Conservation (phyloP, 2,113 vertebrate species). For the Odobenus rosmarus region DNA sequence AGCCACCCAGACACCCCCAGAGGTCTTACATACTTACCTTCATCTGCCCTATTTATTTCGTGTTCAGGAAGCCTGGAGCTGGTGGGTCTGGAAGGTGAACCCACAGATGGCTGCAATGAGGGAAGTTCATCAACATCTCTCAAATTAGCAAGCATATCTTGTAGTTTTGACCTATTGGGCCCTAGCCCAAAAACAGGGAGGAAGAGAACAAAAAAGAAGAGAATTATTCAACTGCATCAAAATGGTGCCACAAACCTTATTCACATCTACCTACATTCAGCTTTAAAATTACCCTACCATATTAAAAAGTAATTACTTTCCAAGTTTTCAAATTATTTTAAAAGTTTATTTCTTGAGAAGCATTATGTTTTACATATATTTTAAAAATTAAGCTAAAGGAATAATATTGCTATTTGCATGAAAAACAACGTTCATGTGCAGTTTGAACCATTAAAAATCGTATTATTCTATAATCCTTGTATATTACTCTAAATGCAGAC, state of each 20-base stretch:
- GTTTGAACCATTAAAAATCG: slow-evolving; percentile 58
- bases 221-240: slow-evolving; percentile 72
- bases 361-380: slow-evolving; percentile 58
- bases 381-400: slow-evolving; percentile 61
- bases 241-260: slow-evolving; percentile 36
- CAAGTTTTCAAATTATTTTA: slow-evolving; percentile 65
- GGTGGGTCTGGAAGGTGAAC: slow-evolving; percentile 92
- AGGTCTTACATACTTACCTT: slow-evolving; percentile 87
- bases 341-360: slow-evolving; percentile 79
- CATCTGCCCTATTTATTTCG: slow-evolving; percentile 93
- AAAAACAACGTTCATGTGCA: slow-evolving; percentile 72
- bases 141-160: slow-evolving; percentile 99
- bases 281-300: slow-evolving; percentile 58
- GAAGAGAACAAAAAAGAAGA: slow-evolving; percentile 44
- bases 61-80: slow-evolving; percentile 93
- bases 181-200: slow-evolving; percentile 85
- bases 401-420: slow-evolving; percentile 71
- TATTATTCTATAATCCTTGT: slow-evolving; percentile 63
- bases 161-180: slow-evolving; percentile 97
- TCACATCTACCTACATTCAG: slow-evolving; percentile 48
- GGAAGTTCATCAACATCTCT: slow-evolving; percentile 97
- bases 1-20: background rate
- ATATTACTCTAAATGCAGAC: slow-evolving; percentile 67
- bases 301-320: slow-evolving; percentile 78
- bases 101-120: slow-evolving; percentile 94